phyloP scores from a whole-genome alignment of 1,140 invertebrate genomes.

The Mercenaria mercenaria region DNA sequence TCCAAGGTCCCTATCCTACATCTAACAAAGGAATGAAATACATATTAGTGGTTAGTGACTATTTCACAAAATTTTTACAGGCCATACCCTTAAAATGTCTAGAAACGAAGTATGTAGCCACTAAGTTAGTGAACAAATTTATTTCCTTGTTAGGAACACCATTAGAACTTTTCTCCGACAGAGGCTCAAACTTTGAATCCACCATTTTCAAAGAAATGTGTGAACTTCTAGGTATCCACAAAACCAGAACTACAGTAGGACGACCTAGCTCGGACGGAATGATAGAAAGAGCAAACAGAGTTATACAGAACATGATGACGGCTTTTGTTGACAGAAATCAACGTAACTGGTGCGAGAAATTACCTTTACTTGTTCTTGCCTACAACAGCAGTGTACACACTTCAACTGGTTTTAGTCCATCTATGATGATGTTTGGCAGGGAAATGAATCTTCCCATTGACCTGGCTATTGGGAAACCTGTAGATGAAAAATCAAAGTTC shows the following conservation, averaged over 20 bases:
- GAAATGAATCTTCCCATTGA: conserved; percentile 21
- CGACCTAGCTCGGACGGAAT: conserved; percentile 72
- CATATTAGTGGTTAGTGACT: conserved; percentile 61
- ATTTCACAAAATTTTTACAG: conserved; percentile 66
- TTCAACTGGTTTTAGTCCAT: conserved; percentile 58
- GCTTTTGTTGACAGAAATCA: conserved; percentile 50
- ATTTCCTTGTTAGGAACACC: neutral
- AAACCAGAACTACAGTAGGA: conserved; percentile 67
- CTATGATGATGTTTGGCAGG: conserved; percentile 45
- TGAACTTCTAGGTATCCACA: conserved; percentile 64
- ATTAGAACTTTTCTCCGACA: conserved; percentile 21
- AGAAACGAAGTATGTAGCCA: conserved; percentile 33
- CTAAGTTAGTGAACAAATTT: conserved; percentile 21
- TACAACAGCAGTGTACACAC: conserved; percentile 53
- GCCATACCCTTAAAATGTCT: conserved; percentile 49
- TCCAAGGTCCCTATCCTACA: conserved; percentile 73
- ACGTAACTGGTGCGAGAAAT: conserved; percentile 61
- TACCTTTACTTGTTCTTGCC: conserved; percentile 54
- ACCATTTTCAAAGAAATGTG: conserved; percentile 68
- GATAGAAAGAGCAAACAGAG: conserved; percentile 73
- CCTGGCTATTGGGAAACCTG: conserved; percentile 3
- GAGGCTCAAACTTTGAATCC: conserved; percentile 43
- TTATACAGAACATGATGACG: conserved; percentile 54
- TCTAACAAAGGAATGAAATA: conserved; percentile 70
- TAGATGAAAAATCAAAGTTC: conserved; percentile 1